Evolutionary conservation across 2,113 vertebrate genomes (phyloP), one percentile per base, ranked within the genome.

Genomic region (Pollachius pollachius): DNA sequence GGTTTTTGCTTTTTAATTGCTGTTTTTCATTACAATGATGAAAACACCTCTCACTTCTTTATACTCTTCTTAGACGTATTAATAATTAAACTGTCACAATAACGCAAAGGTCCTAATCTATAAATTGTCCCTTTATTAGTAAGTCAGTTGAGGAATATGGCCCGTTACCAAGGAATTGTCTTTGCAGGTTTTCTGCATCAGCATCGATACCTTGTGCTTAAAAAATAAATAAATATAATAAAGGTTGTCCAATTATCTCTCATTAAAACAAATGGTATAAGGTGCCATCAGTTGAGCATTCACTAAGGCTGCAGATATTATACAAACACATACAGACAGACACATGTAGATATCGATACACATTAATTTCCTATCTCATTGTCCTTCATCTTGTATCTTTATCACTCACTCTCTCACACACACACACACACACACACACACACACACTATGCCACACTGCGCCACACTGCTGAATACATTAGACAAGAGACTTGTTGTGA

Each of bases 41-140:
- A 48, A 13, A 48, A 48, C 9, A 8, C n/a, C n/a, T 57, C n/a
- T 57, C 11, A n/a, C n/a, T 57, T 57, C n/a, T 57, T 34, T 4
- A 5, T n/a, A 17, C n/a, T 9, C n/a, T 61, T 17, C 62, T 30
- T 5, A 37, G 62, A 30, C 62, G n/a, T 18, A 6, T 48, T 15
- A 23, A 13, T 12, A 58, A 76, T 68, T 67, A 68, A 70, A 63
- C 25, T 48, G 15, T 8, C 25, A 2, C 2, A 56, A 27, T 64
- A n/a, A 56, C 13, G 27, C 59, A 21, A 27, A 3, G 15, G 6
- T 37, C 18, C 16, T 25, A 37, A 11, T 19, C 15, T 16, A 67
- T 79, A 73, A 69, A 62, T 71, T 30, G n/a, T 13, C 19, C 27
- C 17, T 1, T n/a, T 23, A 19, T 57, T 58, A 70, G 41, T 58